A percentile compares a stretch with the other conserved stretches of the same genome.
Conservation (phyloP, 2,888 invertebrate species). For the Euplexia lucipara region DNA sequence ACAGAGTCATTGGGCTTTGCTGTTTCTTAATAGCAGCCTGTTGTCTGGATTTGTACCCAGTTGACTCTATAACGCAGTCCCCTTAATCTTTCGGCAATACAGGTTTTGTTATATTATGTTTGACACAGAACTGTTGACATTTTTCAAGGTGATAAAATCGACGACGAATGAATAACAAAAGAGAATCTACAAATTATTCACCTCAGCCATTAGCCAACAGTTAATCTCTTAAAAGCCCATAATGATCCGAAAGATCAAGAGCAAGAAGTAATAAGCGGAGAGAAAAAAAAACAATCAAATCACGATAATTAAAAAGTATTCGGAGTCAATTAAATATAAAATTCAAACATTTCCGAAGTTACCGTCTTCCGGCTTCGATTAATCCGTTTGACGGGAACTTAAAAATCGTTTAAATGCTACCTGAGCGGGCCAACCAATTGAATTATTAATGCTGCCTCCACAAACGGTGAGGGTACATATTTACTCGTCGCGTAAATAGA, state of each 20-base stretch:
- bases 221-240: slow-evolving; percentile 54
- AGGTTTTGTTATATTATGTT: no score
- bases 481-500: slow-evolving; percentile 91
- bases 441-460: slow-evolving; percentile 91
- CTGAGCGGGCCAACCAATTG: slow-evolving; percentile 88
- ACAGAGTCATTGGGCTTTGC: no score
- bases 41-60: no score
- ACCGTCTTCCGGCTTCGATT: slow-evolving; percentile 76
- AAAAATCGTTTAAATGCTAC: slow-evolving; percentile 90
- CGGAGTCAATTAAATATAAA: slow-evolving; percentile 66
- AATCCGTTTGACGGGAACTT: slow-evolving; percentile 88
- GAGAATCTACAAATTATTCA: slow-evolving; percentile 36
- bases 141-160: background rate
- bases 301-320: slow-evolving; percentile 68
- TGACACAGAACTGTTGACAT: background rate
- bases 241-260: slow-evolving; percentile 63
- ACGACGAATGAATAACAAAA: slow-evolving; percentile 18
- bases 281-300: slow-evolving; percentile 63
- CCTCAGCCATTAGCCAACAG: slow-evolving; percentile 37
- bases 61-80: no score
- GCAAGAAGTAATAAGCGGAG: slow-evolving; percentile 35
- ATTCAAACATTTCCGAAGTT: slow-evolving; percentile 61
- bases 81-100: no score
- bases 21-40: no score
- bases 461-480: slow-evolving; percentile 90